Conservation (phyloP, 2,888 invertebrate genomes). For the Dasysyrphus tricinctus region DNA sequence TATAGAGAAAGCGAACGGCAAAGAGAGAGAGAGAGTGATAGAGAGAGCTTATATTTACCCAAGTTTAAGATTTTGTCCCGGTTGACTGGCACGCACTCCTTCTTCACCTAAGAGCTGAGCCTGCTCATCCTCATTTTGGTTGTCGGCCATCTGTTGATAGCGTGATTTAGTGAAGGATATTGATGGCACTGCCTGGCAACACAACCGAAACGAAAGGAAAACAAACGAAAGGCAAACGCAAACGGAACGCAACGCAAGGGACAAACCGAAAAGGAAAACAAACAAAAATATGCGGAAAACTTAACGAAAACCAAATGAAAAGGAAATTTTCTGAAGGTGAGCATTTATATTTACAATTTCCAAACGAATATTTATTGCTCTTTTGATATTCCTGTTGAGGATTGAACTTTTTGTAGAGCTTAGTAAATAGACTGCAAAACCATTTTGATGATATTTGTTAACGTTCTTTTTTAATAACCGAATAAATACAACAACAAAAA, state of each 20-base stretch:
- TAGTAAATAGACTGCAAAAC: background rate
- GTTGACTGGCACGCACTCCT: constrained; percentile 91
- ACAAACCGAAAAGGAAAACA: constrained; percentile 64
- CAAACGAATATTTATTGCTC: background rate
- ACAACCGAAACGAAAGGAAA: constrained; percentile 85
- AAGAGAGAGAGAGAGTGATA: constrained; percentile 51
- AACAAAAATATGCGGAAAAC: constrained; percentile 48
- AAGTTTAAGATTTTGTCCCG: constrained; percentile 97
- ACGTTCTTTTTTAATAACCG: background rate
- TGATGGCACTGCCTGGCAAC: constrained; percentile 86
- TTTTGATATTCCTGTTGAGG: background rate
- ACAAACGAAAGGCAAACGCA: constrained; percentile 65
- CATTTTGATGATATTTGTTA: background rate
- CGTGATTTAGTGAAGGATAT: constrained; percentile 83
- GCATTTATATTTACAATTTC: constrained; percentile 9
- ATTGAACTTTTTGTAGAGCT: background rate
- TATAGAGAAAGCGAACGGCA: constrained; percentile 30
- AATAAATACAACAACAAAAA: background rate
- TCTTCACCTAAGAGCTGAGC: constrained; percentile 98
- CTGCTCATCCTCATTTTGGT: constrained; percentile 97
- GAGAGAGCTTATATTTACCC: constrained; percentile 89
- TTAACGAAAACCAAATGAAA: constrained; percentile 35
- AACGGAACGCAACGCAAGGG: constrained; percentile 66
- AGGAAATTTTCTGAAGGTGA: constrained; percentile 45
- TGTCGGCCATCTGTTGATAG: constrained; percentile 96